Evolutionary conservation across 2,888 invertebrate genomes (phyloP).

Genomic region (Hofmannophila pseudospretella): DNA sequence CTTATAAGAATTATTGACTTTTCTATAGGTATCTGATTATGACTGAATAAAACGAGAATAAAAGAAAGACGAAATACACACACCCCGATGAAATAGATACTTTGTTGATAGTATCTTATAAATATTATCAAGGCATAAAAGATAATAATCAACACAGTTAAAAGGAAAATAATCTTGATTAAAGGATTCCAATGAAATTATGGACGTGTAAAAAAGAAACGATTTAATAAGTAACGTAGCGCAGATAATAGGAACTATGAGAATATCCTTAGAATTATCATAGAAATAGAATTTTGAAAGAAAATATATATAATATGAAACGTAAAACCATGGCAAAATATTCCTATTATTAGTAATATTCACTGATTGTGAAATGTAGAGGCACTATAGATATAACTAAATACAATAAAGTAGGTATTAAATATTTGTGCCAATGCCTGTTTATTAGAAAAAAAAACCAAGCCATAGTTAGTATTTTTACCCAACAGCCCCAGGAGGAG

Average conservation of each 20-base stretch:
- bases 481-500: too few relatives aligned
- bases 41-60: slow-evolving; percentile 53
- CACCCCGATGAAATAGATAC: too few relatives aligned
- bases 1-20: background rate
- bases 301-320: slow-evolving; percentile 11
- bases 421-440: slow-evolving; percentile 41
- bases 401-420: slow-evolving; percentile 8
- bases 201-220: too few relatives aligned
- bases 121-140: slow-evolving; percentile 1
- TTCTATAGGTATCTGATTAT: slow-evolving; percentile 6
- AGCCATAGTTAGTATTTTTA: slow-evolving; percentile 30
- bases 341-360: slow-evolving; percentile 39
- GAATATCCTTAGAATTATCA: background rate
- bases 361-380: slow-evolving; percentile 41
- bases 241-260: background rate
- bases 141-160: background rate
- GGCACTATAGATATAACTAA: slow-evolving; percentile 21
- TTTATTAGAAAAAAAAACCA: slow-evolving; percentile 21
- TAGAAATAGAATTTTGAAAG: slow-evolving; percentile 9
- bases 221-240: too few relatives aligned
- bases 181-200: too few relatives aligned
- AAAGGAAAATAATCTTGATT: slow-evolving; percentile 1
- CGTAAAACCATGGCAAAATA: slow-evolving; percentile 21
- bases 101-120: slow-evolving; percentile 9
- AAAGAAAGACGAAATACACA: slow-evolving; percentile 26